Evolutionary conservation across 1,140 invertebrate genomes (phyloP), one percentile per base, ranked within the genome.

Genomic region (Drosophila orena): DNA sequence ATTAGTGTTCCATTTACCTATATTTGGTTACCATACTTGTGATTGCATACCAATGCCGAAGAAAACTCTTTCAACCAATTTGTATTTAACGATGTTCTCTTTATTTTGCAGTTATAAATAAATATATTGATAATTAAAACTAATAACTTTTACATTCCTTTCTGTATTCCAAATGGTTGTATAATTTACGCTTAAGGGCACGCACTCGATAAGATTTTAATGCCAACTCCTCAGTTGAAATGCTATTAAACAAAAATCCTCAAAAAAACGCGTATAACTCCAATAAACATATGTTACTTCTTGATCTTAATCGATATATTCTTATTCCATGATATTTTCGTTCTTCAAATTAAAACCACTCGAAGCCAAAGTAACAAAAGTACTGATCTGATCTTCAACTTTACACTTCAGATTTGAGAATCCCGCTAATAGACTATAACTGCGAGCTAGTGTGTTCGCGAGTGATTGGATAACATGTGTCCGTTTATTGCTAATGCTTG

Each of bases 81-180:
- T 77, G 37, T 78, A 54, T 84, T 88, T 80, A 89, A 88, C 84
- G 84, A 89, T 89, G 66, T 81, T 89, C 68, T 89, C 79, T 88
- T 89, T 88, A 88, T 88, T 86, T 79, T 83, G 84, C 85, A 77
- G 76, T 80, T 56, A 70, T 85, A 85, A 80, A 80, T 90, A 90
- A 88, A 88, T 88, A 89, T 85, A 84, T 89, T 84, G 60, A 65
- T 89, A 83, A 54, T 84, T 88, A 88, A 56, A 89, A 80, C 84
- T 88, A 84, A 89, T 77, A 89, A 89, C 68, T 79, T 77, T 89
- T 77, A 84, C 62, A 84, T 59, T 78, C 55, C 69, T 22, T 77
- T 60, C 27, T 47, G 58, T 50, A 56, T 70, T 70, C 49, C 58
- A 49, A 73, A 65, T 14, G 70, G 52, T 49, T 69, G 34, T 47